Conservation (phyloP, 2,113 vertebrate species). For the Girardinichthys multiradiatus region DNA sequence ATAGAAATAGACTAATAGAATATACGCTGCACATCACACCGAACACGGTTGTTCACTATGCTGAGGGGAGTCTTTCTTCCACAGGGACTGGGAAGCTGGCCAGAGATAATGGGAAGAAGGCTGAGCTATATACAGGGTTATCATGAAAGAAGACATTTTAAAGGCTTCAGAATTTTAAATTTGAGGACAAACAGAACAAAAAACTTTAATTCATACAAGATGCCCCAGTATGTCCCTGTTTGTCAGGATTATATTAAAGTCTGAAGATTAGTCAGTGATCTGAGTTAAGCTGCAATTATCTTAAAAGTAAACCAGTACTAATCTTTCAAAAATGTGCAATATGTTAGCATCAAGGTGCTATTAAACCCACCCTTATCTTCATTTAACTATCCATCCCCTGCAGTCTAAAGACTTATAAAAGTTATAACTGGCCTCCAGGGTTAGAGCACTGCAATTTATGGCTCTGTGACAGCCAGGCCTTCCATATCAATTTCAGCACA, state of each 20-base stretch:
- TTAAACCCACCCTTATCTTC: conserved; percentile 39
- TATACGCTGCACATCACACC: neutral
- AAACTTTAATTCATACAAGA: neutral
- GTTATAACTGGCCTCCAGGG: conserved; percentile 23
- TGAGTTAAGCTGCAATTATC: conserved; percentile 39
- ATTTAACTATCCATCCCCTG: conserved; percentile 31
- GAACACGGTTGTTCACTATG: neutral
- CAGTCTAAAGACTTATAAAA: conserved; percentile 32
- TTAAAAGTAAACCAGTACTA: conserved; percentile 43
- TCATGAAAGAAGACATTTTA: too few relatives aligned
- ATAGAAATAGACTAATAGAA: neutral
- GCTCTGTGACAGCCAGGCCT: conserved; percentile 32
- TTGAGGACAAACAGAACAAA: neutral
- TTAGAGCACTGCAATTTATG: conserved; percentile 34
- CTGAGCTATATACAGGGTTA: too few relatives aligned
- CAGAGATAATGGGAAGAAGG: too few relatives aligned
- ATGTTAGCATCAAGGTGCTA: conserved; percentile 39
- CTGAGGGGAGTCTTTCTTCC: too few relatives aligned
- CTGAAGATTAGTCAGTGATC: conserved; percentile 50
- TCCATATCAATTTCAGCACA: conserved; percentile 38
- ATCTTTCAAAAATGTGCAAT: conserved; percentile 43
- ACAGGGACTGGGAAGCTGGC: too few relatives aligned
- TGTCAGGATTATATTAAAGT: conserved; percentile 44
- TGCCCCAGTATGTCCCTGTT: neutral
- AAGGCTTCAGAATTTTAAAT: neutral